Percentiles rank a stretch among this genome's conserved stretches.
Conservation (phyloP, 2,113 vertebrate genomes). For the Sterna hirundo region DNA sequence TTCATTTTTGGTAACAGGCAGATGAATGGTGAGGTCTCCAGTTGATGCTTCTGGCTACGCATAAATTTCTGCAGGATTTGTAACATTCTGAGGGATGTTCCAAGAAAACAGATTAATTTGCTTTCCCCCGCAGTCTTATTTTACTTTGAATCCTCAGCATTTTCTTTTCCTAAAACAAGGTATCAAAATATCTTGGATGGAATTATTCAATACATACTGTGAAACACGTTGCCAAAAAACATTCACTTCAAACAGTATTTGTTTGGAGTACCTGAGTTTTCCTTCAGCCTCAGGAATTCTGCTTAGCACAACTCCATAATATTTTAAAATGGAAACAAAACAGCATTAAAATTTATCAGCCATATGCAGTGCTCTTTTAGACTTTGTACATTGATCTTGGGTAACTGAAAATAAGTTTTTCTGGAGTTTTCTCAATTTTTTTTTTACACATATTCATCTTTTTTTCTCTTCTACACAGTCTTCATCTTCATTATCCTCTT, state of each 20-base stretch:
- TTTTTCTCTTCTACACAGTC: background rate
- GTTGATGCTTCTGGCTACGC: conserved; percentile 44
- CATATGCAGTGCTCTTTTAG: background rate
- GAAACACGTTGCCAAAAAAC: conserved; percentile 52
- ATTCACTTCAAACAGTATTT: conserved; percentile 58
- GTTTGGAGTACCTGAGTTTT: conserved; percentile 66
- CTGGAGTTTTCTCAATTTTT: background rate
- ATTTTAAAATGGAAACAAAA: conserved; percentile 45
- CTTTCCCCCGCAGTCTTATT: conserved; percentile 12
- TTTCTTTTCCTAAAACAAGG: conserved; percentile 64
- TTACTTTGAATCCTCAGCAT: conserved; percentile 58
- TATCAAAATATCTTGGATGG: conserved; percentile 61
- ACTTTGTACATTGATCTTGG: background rate
- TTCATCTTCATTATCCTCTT: background rate
- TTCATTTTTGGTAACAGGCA: background rate
- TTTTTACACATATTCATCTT: background rate
- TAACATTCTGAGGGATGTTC: conserved; percentile 30
- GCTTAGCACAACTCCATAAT: conserved; percentile 24
- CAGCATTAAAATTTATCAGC: conserved; percentile 2
- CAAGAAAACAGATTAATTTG: conserved; percentile 53
- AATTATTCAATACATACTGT: conserved; percentile 35
- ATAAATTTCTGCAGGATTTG: conserved; percentile 39
- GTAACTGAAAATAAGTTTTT: background rate
- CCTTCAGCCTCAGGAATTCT: conserved; percentile 63
- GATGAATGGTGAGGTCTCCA: background rate